Percentiles rank a stretch among this genome's conserved stretches.
phyloP scores from a whole-genome alignment of 2,113 vertebrate genomes.

The Sakesphorus luctuosus region DNA sequence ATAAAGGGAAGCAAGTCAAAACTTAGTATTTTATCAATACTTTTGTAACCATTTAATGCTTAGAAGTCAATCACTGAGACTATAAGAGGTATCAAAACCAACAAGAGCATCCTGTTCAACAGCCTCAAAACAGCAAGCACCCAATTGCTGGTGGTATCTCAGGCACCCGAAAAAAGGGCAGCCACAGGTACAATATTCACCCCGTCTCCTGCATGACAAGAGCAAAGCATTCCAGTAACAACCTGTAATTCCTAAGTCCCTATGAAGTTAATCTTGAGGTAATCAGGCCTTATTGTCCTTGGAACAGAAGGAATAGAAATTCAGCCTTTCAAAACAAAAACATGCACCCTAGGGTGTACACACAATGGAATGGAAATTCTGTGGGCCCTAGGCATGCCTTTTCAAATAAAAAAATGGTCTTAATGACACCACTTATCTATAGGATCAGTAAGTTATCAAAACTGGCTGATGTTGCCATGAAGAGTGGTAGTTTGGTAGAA shows the following conservation, averaged over 20 bases:
- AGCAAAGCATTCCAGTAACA: not conserved
- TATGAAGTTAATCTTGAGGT: not conserved
- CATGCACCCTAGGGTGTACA: too few species aligned
- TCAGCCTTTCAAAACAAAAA: not conserved
- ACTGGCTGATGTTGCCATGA: not conserved
- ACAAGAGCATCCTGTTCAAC: not conserved
- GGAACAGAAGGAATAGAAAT: not conserved
- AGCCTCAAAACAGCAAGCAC: not conserved
- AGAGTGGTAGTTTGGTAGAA: not conserved
- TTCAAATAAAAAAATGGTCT: not conserved
- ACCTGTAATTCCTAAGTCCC: not conserved
- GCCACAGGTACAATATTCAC: not conserved
- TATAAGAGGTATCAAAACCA: not conserved
- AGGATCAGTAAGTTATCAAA: not conserved
- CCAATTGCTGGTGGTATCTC: not conserved
- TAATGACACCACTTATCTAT: not conserved
- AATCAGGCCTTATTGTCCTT: not conserved
- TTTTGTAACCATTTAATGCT: not conserved
- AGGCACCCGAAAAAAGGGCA: not conserved
- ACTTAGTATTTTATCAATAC: not conserved
- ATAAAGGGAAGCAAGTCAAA: not conserved
- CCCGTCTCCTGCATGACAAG: not conserved
- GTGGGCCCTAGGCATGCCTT: not conserved
- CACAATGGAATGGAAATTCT: not conserved
- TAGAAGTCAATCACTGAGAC: not conserved